These are phyloP conservation scores for Apostichopus parvimensis DNA, from an alignment of 35 echinoderm and acorn worm genomes.

Conservation along the genomic window DNA sequence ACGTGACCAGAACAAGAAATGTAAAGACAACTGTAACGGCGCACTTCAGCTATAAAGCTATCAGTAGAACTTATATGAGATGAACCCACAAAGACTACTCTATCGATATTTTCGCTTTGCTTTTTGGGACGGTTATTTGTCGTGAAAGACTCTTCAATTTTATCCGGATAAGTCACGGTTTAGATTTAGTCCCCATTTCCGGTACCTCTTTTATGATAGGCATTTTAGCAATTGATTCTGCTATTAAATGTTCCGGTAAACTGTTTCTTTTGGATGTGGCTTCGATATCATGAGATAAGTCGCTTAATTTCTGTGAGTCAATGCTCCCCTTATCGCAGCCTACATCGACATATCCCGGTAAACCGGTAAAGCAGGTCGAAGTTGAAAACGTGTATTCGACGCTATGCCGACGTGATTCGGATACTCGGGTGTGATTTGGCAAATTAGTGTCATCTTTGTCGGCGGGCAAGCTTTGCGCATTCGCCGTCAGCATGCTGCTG, in stretches of 20 bases:
- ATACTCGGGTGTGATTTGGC: not conserved
- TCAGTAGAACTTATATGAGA: too few species aligned
- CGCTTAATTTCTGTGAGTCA: not conserved
- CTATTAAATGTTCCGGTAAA: not conserved
- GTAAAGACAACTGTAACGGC: too few species aligned
- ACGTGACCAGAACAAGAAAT: too few species aligned
- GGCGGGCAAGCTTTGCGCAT: not conserved
- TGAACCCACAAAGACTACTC: too few species aligned
- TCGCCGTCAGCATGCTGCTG: not conserved
- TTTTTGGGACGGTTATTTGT: too few species aligned
- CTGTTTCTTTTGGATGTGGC: not conserved
- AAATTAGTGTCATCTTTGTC: not conserved
- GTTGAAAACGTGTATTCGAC: constrained; percentile 2
- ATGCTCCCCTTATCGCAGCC: not conserved
- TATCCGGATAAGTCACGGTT: not conserved
- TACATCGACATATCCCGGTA: not conserved
- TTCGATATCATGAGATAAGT: not conserved
- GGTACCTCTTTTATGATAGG: not conserved
- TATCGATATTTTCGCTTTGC: too few species aligned
- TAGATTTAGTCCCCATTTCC: not conserved
- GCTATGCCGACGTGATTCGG: constrained; percentile 26
- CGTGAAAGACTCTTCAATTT: not conserved
- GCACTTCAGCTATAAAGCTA: too few species aligned
- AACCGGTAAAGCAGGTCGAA: not conserved
- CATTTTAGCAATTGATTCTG: not conserved